A percentile compares a stretch with the other conserved stretches of the same genome.
Conservation (phyloP, 2,113 vertebrate genomes). For the Campylomormyrus tamandua region DNA sequence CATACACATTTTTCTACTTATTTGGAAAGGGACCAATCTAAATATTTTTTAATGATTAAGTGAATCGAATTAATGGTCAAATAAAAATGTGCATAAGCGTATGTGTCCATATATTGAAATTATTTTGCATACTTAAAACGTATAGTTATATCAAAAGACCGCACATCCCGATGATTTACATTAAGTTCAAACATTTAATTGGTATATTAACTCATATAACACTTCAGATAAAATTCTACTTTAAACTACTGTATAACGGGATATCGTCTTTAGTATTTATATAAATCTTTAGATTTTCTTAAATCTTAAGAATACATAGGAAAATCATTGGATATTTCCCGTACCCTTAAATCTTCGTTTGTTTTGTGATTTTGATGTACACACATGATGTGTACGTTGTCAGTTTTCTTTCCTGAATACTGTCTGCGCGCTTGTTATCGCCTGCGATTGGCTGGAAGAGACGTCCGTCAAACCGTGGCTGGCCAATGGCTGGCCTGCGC, state of each 20-base stretch:
- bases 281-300: neutral
- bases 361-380: neutral
- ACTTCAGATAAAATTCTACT: neutral
- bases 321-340: neutral
- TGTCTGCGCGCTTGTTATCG: neutral
- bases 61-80: neutral
- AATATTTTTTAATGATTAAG: neutral
- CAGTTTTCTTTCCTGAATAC: neutral
- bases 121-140: neutral
- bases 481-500: neutral
- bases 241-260: neutral
- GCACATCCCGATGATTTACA: neutral
- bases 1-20: neutral
- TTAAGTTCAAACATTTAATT: neutral
- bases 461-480: constrained; percentile 28
- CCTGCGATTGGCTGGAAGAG: constrained; percentile 25
- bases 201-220: neutral
- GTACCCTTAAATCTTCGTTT: neutral
- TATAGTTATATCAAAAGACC: neutral
- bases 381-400: neutral
- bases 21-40: neutral
- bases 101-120: neutral
- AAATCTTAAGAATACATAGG: neutral
- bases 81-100: neutral
- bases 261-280: neutral